Base-by-base conservation (phyloP, 64 coral and sea anemone species). In the Astreopora myriophthalma region DNA sequence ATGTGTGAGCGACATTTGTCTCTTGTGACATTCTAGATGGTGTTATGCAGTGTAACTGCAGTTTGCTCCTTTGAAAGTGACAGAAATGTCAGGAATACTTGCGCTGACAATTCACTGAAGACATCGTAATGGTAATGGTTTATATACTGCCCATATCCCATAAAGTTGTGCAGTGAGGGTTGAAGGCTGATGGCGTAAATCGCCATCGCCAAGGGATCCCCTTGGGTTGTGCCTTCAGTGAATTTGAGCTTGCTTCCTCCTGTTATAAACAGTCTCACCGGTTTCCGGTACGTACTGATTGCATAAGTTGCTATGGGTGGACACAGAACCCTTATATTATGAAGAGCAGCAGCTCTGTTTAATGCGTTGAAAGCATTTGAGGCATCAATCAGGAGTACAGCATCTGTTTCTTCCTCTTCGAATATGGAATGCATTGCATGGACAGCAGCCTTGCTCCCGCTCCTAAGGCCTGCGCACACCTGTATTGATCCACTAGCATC, bases 381-480 rank as follows among this genome's bases (percentile, higher is more conserved):
- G 14, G 74, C 74, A 25, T 76, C 74, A 27, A 76, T 49, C 74
- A 76, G 74, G 74, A 76, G 74, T 76, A 76, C 74, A 12, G 74
- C 74, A 76, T 76, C 74, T 22, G 31, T 36, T 19, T 76, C 74
- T 22, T 76, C 74, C 0, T 17, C 74, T 76, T 76, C 74, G 74
- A 76, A 76, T 76, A 76, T 0, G 34, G 34, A 76, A 49, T 27
- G 76, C 39, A 80, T 30, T 3, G 76, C 42, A 14, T 80, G 76
- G 8, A 80, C 22, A 3, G 76, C 76, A 16, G 76, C 42, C 22
- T 80, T 22, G 30, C 76, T 80, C 22, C 76, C 76, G 22, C 76
- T 80, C 76, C 22, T 51, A 32, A 52, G 42, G 38, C 42, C 76
- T 80, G 76, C 76, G 42, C 76, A 49, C 10, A 80, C 39, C 22